These are phyloP conservation scores for Micrastur ruficollis DNA, from an alignment of 2,797 vertebrate species.

Conservation along the genomic window DNA sequence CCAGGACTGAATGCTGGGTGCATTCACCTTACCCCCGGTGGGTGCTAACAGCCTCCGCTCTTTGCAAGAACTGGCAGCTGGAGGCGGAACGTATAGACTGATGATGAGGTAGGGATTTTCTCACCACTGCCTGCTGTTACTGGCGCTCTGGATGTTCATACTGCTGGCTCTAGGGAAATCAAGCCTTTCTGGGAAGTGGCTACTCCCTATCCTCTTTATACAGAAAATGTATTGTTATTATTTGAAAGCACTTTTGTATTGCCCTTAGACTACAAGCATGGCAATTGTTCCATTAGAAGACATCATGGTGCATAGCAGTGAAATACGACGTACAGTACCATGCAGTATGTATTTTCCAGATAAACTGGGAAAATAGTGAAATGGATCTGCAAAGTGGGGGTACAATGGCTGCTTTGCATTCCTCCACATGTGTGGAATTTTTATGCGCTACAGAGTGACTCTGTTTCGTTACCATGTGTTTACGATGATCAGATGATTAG, in stretches of 20 bases:
- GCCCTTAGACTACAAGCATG: slow-evolving; percentile 68
- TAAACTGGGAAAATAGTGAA: slow-evolving; percentile 44
- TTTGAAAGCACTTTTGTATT: slow-evolving; percentile 71
- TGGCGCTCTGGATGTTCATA: slow-evolving; percentile 33
- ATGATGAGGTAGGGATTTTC: slow-evolving; percentile 46
- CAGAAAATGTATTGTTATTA: slow-evolving; percentile 71
- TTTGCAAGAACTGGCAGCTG: background rate
- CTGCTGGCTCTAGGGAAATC: slow-evolving; percentile 61
- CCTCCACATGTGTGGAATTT: slow-evolving; percentile 59
- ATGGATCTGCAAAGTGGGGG: slow-evolving; percentile 35
- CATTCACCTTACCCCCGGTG: background rate
- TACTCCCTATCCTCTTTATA: slow-evolving; percentile 69
- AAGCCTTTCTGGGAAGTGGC: slow-evolving; percentile 68
- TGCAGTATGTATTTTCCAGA: slow-evolving; percentile 63
- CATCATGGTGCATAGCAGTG: slow-evolving; percentile 70
- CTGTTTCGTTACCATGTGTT: slow-evolving; percentile 42
- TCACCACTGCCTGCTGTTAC: slow-evolving; percentile 44
- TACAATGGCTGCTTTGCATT: slow-evolving; percentile 62
- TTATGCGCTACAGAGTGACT: slow-evolving; percentile 47
- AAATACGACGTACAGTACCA: slow-evolving; percentile 67
- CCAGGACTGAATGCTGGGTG: background rate
- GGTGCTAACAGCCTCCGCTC: background rate
- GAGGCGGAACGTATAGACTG: background rate
- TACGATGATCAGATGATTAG: background rate
- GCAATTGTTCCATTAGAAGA: slow-evolving; percentile 60